phyloP scores from a whole-genome alignment of 2,113 vertebrate species.

The Phodopus roborovskii region DNA sequence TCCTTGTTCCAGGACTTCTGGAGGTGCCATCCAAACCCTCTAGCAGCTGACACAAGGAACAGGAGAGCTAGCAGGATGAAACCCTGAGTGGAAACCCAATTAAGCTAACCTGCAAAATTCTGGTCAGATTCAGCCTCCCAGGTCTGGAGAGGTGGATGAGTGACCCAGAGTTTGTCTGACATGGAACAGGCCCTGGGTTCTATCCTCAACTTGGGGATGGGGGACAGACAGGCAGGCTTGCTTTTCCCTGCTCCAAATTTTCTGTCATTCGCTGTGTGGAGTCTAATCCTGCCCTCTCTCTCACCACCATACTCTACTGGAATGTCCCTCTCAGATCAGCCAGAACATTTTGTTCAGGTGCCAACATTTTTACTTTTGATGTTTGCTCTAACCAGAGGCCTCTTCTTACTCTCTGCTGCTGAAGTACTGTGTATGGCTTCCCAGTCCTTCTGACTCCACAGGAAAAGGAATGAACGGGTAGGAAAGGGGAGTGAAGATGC shows the following conservation, averaged over 20 bases:
- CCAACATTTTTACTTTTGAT: conserved; percentile 30
- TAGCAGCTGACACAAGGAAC: not conserved
- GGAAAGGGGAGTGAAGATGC: not conserved
- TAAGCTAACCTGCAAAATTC: not conserved
- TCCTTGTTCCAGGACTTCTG: not conserved
- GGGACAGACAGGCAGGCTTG: not conserved
- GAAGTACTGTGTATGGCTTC: not conserved
- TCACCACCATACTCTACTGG: conserved; percentile 27
- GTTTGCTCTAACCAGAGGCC: not conserved
- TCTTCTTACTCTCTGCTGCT: not conserved
- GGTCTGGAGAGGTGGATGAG: not conserved
- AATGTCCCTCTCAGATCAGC: not conserved
- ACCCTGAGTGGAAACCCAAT: not conserved
- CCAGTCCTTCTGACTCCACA: not conserved
- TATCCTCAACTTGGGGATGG: not conserved
- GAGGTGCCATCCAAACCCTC: not conserved
- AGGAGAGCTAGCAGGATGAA: not conserved
- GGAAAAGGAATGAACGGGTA: not conserved
- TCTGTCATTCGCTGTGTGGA: not conserved
- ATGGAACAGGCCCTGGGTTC: not conserved
- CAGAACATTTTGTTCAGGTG: not conserved
- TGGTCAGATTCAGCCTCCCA: not conserved
- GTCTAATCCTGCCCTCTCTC: not conserved
- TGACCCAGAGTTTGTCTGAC: not conserved
- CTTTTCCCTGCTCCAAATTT: not conserved